Evolutionary conservation across 2,113 vertebrate genomes (phyloP).

Genomic region (Amphiprion percula): DNA sequence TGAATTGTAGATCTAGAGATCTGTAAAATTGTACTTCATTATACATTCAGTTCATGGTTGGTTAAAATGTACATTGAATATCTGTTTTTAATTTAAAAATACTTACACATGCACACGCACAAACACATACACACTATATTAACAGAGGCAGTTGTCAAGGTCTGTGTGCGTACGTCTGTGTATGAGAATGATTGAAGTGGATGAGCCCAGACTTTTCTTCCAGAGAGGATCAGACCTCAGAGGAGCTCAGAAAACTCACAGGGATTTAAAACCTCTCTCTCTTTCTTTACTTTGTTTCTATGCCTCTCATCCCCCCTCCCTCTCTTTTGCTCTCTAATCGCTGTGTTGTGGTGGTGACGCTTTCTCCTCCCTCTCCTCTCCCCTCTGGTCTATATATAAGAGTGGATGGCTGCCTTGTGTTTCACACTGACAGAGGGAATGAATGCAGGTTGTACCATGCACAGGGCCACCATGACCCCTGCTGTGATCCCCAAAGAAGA

Average conservation of each 20-base stretch:
- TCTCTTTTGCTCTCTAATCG: conserved; percentile 65
- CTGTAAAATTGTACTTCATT: too few species aligned
- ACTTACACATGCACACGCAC: background rate
- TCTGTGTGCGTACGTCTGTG: conserved; percentile 31
- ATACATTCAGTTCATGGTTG: too few species aligned
- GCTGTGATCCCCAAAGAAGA: conserved; percentile 35
- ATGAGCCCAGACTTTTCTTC: conserved; percentile 48
- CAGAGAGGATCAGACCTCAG: conserved; percentile 59
- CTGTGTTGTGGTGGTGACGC: conserved; percentile 78
- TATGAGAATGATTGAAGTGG: conserved; percentile 53
- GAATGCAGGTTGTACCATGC: conserved; percentile 21
- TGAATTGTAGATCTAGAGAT: too few species aligned
- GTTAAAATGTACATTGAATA: background rate
- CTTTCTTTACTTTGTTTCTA: conserved; percentile 32
- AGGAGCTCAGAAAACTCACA: conserved; percentile 55
- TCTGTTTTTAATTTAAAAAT: background rate
- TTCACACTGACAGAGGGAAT: conserved; percentile 67
- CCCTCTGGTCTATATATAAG: conserved; percentile 72
- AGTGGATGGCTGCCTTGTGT: conserved; percentile 60
- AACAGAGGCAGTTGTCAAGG: background rate
- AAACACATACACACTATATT: background rate
- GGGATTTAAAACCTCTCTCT: conserved; percentile 52
- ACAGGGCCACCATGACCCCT: conserved; percentile 58
- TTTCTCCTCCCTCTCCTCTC: conserved; percentile 68
- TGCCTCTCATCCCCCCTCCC: conserved; percentile 41